Conservation (phyloP, 1,140 invertebrate species). For the Nymphalis io region DNA sequence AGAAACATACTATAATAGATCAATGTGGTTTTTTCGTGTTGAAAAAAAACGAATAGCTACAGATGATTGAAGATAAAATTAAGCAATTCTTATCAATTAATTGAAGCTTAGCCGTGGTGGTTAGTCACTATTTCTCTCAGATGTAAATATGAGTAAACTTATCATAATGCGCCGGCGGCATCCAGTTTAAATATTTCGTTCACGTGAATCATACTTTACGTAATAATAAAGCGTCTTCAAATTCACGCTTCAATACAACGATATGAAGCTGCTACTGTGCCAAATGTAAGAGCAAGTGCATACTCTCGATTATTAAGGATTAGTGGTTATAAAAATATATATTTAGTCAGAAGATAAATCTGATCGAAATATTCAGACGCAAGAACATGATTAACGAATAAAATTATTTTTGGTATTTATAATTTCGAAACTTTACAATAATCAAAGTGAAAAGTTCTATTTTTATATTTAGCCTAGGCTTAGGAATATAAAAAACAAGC, state of each 20-base stretch:
- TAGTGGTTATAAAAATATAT: neutral
- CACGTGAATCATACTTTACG: slow-evolving; percentile 31
- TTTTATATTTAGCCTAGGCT: too few species aligned
- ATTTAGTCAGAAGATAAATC: too few species aligned
- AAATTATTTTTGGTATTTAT: too few species aligned
- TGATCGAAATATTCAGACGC: too few species aligned
- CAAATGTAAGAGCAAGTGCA: slow-evolving; percentile 18
- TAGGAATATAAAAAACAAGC: too few species aligned
- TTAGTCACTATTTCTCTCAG: slow-evolving; percentile 14
- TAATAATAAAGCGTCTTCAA: slow-evolving; percentile 21
- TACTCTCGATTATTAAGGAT: neutral
- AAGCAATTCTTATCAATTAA: slow-evolving; percentile 1
- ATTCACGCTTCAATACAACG: slow-evolving; percentile 20
- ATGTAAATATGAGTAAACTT: slow-evolving; percentile 11
- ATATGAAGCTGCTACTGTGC: slow-evolving; percentile 16
- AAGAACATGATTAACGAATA: too few species aligned
- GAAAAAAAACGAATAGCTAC: too few species aligned
- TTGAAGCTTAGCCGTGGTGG: slow-evolving; percentile 12
- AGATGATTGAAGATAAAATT: neutral
- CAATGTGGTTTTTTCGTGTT: too few species aligned
- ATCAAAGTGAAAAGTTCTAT: too few species aligned
- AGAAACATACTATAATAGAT: too few species aligned
- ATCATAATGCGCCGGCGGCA: slow-evolving; percentile 11
- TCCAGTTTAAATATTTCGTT: slow-evolving; percentile 16
- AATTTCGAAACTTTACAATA: too few species aligned